Base-by-base conservation (phyloP, 1,140 invertebrate species). In the Charaxes varanes region DNA sequence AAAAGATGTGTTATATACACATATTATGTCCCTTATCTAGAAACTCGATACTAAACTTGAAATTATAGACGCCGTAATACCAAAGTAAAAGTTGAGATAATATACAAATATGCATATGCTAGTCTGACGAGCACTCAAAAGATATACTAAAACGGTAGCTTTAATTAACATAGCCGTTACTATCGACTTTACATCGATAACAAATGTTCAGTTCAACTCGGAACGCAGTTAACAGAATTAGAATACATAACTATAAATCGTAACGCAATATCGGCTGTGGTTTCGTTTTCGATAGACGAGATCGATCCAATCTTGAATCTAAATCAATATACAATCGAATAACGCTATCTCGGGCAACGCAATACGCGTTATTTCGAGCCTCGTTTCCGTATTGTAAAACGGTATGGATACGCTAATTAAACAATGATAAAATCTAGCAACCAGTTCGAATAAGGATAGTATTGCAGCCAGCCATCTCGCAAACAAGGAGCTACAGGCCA, bases 371-470 rank as follows among this genome's bases (percentile, higher is more conserved):
- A 45, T 52, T 52, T 21, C 16, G n/a, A n/a, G 15, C 24, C 14
- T 12, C 37, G 41, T 50, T 57, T 58, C 47, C 47, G 41, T 40
- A 51, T 61, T 55, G 46, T 48, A 53, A 48, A 60, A 55, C 53
- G 51, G 53, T 51, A 55, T 37, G 16, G 35, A 45, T 33, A 37
- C 35, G 18, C 40, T 54, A 60, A 62, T 67, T 63, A 63, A 49
- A 47, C 52, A 51, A 24, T 35, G 49, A 58, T 53, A 50, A 36
- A 41, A 50, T 53, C 53, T 31, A 41, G 16, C 28, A 44, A 46
- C 38, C 26, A 28, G 35, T 41, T 51, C 41, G 44, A 55, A 53
- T 53, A 43, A 43, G 51, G 42, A 38, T 31, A 52, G 23, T 41
- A 47, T 69, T 60, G 54, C 53, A 58, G 46, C 50, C 42, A 43